Evolutionary conservation across 1,140 invertebrate species (phyloP), one percentile per base, ranked within the genome.

Genomic region (Papilio glaucus): DNA sequence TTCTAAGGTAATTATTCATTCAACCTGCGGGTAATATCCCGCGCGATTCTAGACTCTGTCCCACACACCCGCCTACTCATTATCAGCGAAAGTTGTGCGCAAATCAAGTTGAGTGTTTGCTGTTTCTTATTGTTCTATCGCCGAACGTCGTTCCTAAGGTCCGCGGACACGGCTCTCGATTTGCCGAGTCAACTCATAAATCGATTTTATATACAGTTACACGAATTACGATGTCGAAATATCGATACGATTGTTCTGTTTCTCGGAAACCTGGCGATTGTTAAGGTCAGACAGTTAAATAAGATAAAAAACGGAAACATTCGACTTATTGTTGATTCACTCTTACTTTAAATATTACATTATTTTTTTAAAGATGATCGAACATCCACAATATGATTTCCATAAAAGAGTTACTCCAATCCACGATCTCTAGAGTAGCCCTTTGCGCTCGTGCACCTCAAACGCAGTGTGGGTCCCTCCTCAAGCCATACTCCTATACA

Each of bases 11-110:
- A 65, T 65, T 78, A 81, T 79, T 77, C 77, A 77, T 79, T 78
- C 77, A 82, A 84, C 83, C 81, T 84, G 83, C 77, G 77, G 73
- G 53, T 77, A 77, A 78, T 76, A 78, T 75, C 73, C 72, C 74
- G 73, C 74, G 70, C 77, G 75, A 82, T 76, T 82, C 79, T 73
- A 67, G 70, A 69, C 49, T 13, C 37, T 65, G 78, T 77, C 42
- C 78, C 82, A 78, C 80, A 80, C 74, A 75, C 76, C 83, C 13
- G 33, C 83, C 81, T 78, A 83, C 83, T 75, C 76, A 24, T 9
- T 53, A 37, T 9, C 61, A 73, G 77, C 74, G 73, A 77, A 74
- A 78, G 75, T 78, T 42, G 69, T 67, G 62, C 72, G 70, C 26
- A 67, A 75, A 62, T 73, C 72, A 63, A 73, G 45, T 75, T 45